Base-by-base conservation (phyloP, 2,113 vertebrate genomes). In the Rhadina sibilatrix region DNA sequence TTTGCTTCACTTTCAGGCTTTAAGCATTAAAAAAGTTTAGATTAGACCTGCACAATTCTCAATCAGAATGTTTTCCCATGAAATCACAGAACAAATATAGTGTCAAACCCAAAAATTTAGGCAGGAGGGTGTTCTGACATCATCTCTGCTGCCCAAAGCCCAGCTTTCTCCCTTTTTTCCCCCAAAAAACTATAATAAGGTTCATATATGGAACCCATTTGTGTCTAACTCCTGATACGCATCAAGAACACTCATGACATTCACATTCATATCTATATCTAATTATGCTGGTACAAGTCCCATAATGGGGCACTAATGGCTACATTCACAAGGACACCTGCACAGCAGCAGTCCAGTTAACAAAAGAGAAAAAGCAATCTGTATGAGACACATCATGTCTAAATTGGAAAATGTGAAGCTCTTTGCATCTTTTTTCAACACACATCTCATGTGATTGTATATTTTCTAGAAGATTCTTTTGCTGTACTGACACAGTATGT, bases 301-400 rank as follows among this genome's bases (percentile, higher is more conserved):
- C 40, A 12, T 9, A 59, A 71, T 2, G 24, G 72, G 33, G 33
- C 23, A 61, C 35, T 35, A 30, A 37, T 8, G 24, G 54, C 49
- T 57, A 13, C 47, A 59, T 20, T 31, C 75, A 38, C 0, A 8
- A 84, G 33, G n/a, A 33, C 17, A 22, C 12, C 37, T 40, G 38
- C 57, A 47, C 8, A 85, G 69, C 38, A 52, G 17, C 6, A 4
- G 12, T 54, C 42, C 60, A 57, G 12, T 49, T 47, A 38, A 1
- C 11, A 22, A 27, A 23, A 33, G 0, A 56, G 25, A 25, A 47
- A 37, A 75, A 38, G 30, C 11, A 8, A 22, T 14, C 50, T 33
- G 0, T 2, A 16, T 16, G 15, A 46, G 10, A 46, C 18, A 54
- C 0, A 0, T 9, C 24, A 56, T 4, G 35, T 1, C 1, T 5